Evolutionary conservation across 2,888 invertebrate genomes (phyloP), one percentile per base, ranked within the genome.

Genomic region (Pegoplata infirma): DNA sequence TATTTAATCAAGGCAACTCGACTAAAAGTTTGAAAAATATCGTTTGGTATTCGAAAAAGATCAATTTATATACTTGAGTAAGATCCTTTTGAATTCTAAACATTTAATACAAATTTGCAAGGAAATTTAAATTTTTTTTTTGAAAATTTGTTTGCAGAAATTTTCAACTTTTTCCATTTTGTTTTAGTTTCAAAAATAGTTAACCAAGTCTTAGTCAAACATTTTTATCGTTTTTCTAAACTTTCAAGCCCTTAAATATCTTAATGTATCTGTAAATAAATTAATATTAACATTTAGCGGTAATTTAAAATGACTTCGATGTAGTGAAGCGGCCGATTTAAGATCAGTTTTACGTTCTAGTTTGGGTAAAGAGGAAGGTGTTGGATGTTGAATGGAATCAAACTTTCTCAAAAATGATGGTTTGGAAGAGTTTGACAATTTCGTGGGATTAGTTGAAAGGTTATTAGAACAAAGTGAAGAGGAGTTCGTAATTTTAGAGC

Each of bases 201-300:
- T n/a, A n/a, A n/a, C n/a, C n/a, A n/a, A n/a, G n/a, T n/a, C n/a
- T n/a, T n/a, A n/a, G n/a, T n/a, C n/a, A n/a, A n/a, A n/a, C n/a
- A n/a, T n/a, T n/a, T n/a, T n/a, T n/a, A n/a, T n/a, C n/a, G n/a
- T n/a, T n/a, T n/a, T n/a, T n/a, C n/a, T n/a, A 49, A 58, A 1
- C 0, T n/a, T 5, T 67, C 46, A 67, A 21, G 79, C 46, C 5
- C 82, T 81, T 71, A 84, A 74, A 23, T 73, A 44, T 14, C 79
- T 84, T 56, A 76, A 51, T 61, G 76, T 82, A 51, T 87, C 85
- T n/a, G 86, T 67, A 79, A 77, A 86, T 5, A 87, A 83, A 81
- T 86, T 85, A 21, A 87, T 86, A 66, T 82, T 85, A 0, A 87
- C 83, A 76, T 84, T 85, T 10, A 83, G 80, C 25, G 85, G 83